A percentile compares a stretch with the other conserved stretches of the same genome.
Conservation (phyloP, 2,113 vertebrate species). For the Astatotilapia flaviijosephi region DNA sequence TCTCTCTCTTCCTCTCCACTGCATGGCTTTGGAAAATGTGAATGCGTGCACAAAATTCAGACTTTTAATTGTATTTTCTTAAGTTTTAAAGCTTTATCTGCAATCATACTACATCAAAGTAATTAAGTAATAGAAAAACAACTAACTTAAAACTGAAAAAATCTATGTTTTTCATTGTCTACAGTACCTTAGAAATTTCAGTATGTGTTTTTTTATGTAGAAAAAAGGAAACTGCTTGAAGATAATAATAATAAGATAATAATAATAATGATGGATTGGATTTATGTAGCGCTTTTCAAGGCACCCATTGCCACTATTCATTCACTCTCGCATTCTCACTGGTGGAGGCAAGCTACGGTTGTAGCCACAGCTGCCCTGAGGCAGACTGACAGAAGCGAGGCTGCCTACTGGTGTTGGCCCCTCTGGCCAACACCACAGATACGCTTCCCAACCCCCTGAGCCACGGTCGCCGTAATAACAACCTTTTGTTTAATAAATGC, state of each 20-base stretch:
- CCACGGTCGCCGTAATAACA: too few relatives aligned
- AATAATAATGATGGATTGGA: too few relatives aligned
- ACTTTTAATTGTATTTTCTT: not conserved
- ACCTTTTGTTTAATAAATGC: not conserved
- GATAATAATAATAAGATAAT: not conserved
- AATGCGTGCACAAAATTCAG: not conserved
- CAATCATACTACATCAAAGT: not conserved
- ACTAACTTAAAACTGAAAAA: not conserved
- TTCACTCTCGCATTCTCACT: too few relatives aligned
- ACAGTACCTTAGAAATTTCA: not conserved
- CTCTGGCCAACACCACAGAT: too few relatives aligned
- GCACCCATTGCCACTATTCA: too few relatives aligned
- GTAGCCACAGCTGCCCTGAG: too few relatives aligned
- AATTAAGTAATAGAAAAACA: not conserved
- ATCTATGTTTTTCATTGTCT: not conserved
- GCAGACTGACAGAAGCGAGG: too few relatives aligned
- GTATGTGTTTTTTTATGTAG: not conserved
- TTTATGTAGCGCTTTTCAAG: too few relatives aligned
- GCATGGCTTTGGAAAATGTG: not conserved
- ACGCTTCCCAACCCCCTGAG: too few relatives aligned
- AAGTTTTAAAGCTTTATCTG: not conserved
- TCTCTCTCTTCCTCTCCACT: not conserved
- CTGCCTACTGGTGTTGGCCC: too few relatives aligned
- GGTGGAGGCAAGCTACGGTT: too few relatives aligned
- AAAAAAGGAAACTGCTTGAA: not conserved